phyloP scores from a whole-genome alignment of 2,113 vertebrate genomes.

The Ictidomys tridecemlineatus region DNA sequence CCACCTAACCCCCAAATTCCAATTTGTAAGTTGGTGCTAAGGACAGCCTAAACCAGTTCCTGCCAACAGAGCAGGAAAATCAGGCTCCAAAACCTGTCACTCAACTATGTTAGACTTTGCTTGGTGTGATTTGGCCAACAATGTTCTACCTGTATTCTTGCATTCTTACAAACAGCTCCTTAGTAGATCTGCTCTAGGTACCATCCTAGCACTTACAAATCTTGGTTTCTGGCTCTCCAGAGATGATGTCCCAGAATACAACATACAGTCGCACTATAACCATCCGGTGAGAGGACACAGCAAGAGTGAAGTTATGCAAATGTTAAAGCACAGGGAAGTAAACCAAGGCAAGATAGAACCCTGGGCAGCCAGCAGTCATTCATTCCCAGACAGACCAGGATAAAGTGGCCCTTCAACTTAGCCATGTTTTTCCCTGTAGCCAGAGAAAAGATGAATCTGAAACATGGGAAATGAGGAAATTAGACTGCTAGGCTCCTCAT shows the following conservation, averaged over 20 bases:
- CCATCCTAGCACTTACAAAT: neutral
- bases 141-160: neutral
- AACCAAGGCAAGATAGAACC: too few species aligned
- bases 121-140: neutral
- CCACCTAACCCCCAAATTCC: neutral
- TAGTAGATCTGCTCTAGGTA: neutral
- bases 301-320: neutral
- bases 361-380: neutral
- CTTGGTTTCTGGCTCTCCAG: neutral
- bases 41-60: neutral
- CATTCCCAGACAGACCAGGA: neutral
- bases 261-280: too few species aligned
- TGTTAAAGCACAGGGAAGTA: neutral
- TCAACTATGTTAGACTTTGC: too few species aligned
- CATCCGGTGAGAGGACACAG: neutral
- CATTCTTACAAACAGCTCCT: neutral
- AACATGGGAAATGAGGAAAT: neutral
- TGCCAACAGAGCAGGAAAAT: neutral
- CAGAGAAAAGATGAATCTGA: neutral
- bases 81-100: neutral
- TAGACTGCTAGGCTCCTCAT: neutral
- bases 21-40: fast-evolving
- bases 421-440: neutral
- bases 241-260: neutral
- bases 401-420: neutral